Evolutionary conservation across 2,113 vertebrate genomes (phyloP), one percentile per base, ranked within the genome.

Genomic region (Marmota flaviventris): DNA sequence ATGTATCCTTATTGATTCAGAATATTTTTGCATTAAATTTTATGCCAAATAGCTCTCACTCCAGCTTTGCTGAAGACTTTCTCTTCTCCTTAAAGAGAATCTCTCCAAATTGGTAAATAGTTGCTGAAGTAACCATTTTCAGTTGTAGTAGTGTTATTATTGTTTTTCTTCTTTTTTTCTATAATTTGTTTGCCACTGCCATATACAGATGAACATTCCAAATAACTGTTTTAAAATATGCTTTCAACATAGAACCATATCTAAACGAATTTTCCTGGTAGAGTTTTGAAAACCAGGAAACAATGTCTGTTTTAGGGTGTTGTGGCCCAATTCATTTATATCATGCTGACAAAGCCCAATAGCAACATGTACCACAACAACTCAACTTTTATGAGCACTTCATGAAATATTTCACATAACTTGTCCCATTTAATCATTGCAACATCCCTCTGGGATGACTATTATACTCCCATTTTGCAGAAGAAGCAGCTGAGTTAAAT

Each of bases 211-310:
- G 73, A 89, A 61, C 34, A 42, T 56, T 56, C 70, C 37, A 92
- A 92, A 73, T 34, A 93, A 90, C 39, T 56, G 76, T 90, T 90
- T 75, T 45, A 65, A 78, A 90, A 83, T 78, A 37, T 83, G 4
- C 37, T 93, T 89, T 90, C 67, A 94, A 51, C 42, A 78, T 67
- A 65, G 53, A 91, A 77, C 42, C 2, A 83, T 32, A 42, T 48
- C n/a, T 93, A 39, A 83, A 75, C 39, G 85, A 89, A 91, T 73
- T 91, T 94, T 89, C 69, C 37, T 91, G n/a, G 61, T 82, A 14
- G 61, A 83, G 53, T 25, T 42, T 48, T 27, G 82, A 73, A 93
- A 87, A 65, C 9, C 39, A 72, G 51, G 29, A 95, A 56, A 24
- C 18, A 58, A 63, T 63, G 8, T 76, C 75, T 93, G 39, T 73